Evolutionary conservation across 1,140 invertebrate genomes (phyloP), one percentile per base, ranked within the genome.

Genomic region (Diorhabda elongata): DNA sequence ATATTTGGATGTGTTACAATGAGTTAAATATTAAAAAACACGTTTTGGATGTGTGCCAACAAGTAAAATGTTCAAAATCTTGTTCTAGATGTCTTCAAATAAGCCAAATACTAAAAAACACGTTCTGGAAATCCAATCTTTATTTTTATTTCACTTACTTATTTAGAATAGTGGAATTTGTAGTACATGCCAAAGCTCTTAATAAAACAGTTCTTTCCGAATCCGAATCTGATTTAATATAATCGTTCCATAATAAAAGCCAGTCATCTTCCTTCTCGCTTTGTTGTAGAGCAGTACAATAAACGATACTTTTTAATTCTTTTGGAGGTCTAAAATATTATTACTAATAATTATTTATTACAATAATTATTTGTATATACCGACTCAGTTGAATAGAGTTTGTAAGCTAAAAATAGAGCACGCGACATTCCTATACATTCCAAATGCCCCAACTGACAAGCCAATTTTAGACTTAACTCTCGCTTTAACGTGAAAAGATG

Each of bases 301-400:
- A 88, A 4, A 88, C 84, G 68, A 84, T 84, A 44, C 83, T 82
- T 11, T 85, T 83, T 73, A 87, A 81, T 69, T 88, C 87, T 42
- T 84, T 79, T 47, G 82, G 80, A 26, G 87, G 78, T 58, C 83
- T 85, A 52, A 6, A 64, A 64, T 59, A 11, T 59, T 5, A 11
- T 11, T 59, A 59, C 58, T 11, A 59, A n/a, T 5, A 59, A 11
- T 5, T 11, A 59, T 5, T 59, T 59, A 59, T 5, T 59, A 59
- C 5, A 5, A 59, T 52, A 3, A 57, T 9, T 8, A 42, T 43
- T 5, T 44, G 26, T 58, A 42, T 47, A 11, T 11, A 69, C 61
- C 68, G 57, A 71, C 68, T 58, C 74, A 6, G 56, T 74, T 70
- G 58, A 42, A 43, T 60, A 45, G 11, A 62, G 57, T 70, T 57